A percentile compares a stretch with the other conserved stretches of the same genome.
phyloP scores from a whole-genome alignment of 2,113 vertebrate species.

The Cheirogaleus medius region DNA sequence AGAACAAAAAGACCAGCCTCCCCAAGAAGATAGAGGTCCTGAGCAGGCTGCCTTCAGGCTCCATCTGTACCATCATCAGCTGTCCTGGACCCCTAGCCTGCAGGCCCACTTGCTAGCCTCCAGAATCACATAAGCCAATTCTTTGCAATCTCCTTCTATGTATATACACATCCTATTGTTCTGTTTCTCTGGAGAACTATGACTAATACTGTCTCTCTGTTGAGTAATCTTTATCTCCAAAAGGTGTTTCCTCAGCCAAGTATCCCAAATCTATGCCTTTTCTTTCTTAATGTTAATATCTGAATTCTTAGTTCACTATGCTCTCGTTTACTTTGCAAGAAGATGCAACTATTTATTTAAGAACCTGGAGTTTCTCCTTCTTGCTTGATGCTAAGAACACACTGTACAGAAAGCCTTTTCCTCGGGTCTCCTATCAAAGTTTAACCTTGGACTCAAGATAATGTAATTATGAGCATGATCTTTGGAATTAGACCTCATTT shows the following conservation, averaged over 20 bases:
- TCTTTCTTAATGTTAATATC: neutral
- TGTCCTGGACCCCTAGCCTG: neutral
- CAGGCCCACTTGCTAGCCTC: neutral
- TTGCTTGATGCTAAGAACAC: neutral
- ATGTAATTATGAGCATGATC: neutral
- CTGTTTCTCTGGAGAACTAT: neutral
- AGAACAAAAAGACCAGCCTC: neutral
- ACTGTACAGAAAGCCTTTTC: neutral
- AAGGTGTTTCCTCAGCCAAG: neutral
- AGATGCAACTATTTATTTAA: neutral
- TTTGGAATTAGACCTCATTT: conserved; percentile 2
- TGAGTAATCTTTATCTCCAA: neutral
- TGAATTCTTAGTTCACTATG: neutral
- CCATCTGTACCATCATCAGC: neutral
- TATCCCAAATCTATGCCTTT: neutral
- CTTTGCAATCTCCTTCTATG: neutral
- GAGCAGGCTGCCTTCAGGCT: neutral
- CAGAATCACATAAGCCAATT: neutral
- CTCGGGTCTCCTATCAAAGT: neutral
- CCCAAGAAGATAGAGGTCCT: neutral
- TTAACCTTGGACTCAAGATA: neutral
- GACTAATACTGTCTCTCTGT: neutral
- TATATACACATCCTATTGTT: neutral
- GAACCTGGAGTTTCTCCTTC: neutral
- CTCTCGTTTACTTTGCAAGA: neutral